phyloP scores from a whole-genome alignment of 1,140 invertebrate species.

The Pachypsylla venusta region DNA sequence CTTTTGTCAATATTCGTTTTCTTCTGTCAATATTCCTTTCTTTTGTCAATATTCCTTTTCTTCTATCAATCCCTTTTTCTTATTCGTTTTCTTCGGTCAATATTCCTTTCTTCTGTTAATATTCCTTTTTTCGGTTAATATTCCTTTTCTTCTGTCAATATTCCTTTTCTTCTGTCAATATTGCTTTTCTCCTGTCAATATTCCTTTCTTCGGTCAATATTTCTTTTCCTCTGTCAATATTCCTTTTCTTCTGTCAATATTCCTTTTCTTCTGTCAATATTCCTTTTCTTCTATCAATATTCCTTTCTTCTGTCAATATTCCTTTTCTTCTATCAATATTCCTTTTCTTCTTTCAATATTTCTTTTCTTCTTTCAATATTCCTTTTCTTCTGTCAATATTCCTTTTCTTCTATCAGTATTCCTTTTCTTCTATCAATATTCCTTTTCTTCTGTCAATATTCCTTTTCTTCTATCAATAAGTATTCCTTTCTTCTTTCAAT shows the following conservation, averaged over 20 bases:
- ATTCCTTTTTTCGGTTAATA: background rate
- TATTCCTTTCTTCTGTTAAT: background rate
- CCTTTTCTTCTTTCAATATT: background rate
- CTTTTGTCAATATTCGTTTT: slow-evolving; percentile 3
- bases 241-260: background rate
- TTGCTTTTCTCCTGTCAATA: background rate
- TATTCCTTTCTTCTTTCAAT: background rate
- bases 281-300: background rate
- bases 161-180: background rate
- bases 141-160: background rate
- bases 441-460: background rate
- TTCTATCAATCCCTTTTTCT: background rate
- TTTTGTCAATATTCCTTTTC: background rate
- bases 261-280: background rate
- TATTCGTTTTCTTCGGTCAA: background rate
- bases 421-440: background rate
- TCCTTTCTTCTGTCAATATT: background rate
- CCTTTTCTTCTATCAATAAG: background rate
- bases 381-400: background rate
- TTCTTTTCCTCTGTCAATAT: background rate
- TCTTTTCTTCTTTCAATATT: background rate
- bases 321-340: background rate
- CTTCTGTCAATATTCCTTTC: background rate
- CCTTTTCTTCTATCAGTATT: background rate
- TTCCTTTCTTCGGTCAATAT: background rate